Conservation (phyloP, 1,140 invertebrate species). For the Cotesia chilonis region DNA sequence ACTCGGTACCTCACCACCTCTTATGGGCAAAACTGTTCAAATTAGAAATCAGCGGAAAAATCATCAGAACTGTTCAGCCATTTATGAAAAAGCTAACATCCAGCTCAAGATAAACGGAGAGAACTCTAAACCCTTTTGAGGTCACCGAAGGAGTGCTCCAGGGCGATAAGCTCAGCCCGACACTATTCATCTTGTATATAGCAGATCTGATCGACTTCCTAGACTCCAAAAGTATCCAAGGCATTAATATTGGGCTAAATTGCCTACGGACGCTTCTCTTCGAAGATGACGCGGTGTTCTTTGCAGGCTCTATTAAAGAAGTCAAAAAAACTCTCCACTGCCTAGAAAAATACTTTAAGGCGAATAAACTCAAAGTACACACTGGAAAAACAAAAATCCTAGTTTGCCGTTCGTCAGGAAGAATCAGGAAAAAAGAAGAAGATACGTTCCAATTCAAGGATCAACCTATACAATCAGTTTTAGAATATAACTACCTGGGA, state of each 20-base stretch:
- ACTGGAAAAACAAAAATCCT: slow-evolving; percentile 45
- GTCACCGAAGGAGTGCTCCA: slow-evolving; percentile 36
- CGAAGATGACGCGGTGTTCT: slow-evolving; percentile 38
- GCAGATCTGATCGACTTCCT: slow-evolving; percentile 33
- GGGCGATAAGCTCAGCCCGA: slow-evolving; percentile 29
- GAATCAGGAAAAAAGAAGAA: background rate
- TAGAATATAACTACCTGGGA: slow-evolving; percentile 27
- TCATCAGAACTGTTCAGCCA: slow-evolving; percentile 22
- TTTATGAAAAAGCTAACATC: slow-evolving; percentile 27
- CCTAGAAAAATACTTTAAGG: slow-evolving; percentile 37
- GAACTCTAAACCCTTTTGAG: no score
- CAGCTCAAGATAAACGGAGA: no score
- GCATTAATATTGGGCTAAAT: slow-evolving; percentile 23
- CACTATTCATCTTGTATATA: slow-evolving; percentile 32
- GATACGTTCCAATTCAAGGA: background rate
- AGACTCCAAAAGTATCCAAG: slow-evolving; percentile 6
- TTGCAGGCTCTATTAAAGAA: slow-evolving; percentile 12
- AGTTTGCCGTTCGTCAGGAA: background rate
- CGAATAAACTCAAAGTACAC: slow-evolving; percentile 39
- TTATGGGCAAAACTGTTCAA: slow-evolving; percentile 4
- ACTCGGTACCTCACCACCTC: slow-evolving; percentile 18
- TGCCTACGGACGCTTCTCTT: slow-evolving; percentile 31
- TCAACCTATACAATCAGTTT: slow-evolving; percentile 17
- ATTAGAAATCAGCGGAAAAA: slow-evolving; percentile 26
- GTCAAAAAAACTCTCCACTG: background rate